A percentile compares a stretch with the other conserved stretches of the same genome.
Evolutionary conservation across 2,797 vertebrate species (phyloP).

Genomic region (Allobates femoralis): DNA sequence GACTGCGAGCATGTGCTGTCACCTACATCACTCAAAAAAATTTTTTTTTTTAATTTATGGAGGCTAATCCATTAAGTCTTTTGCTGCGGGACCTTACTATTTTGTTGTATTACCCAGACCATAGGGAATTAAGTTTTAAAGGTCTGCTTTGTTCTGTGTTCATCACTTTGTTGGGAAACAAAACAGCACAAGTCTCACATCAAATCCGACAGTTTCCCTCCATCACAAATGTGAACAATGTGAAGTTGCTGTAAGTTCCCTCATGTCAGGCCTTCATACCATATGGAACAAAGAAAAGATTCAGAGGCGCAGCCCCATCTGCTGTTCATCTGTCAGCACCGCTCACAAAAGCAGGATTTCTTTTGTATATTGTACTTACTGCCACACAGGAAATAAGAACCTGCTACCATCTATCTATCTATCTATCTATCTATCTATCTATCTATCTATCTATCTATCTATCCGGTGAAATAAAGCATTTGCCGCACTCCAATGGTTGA

Average conservation of each 20-base stretch:
- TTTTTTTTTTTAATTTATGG: too few relatives aligned
- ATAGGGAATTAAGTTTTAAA: not conserved
- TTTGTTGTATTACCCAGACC: too few relatives aligned
- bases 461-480: too few relatives aligned
- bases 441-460: too few relatives aligned
- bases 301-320: slow-evolving; percentile 25
- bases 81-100: too few relatives aligned
- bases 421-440: too few relatives aligned
- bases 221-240: not conserved
- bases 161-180: not conserved
- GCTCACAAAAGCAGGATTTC: not conserved
- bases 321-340: not conserved
- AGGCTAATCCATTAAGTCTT: too few relatives aligned
- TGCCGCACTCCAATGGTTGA: too few relatives aligned
- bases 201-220: not conserved
- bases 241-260: not conserved
- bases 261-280: not conserved
- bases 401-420: not conserved
- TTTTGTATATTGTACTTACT: not conserved
- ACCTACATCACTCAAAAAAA: too few relatives aligned
- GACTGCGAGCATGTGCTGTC: too few relatives aligned
- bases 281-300: not conserved
- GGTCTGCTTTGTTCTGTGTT: not conserved
- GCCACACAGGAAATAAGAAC: too few relatives aligned
- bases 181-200: not conserved